Evolutionary conservation across 2,113 vertebrate genomes (phyloP).

Genomic region (Rousettus leschenaultii): DNA sequence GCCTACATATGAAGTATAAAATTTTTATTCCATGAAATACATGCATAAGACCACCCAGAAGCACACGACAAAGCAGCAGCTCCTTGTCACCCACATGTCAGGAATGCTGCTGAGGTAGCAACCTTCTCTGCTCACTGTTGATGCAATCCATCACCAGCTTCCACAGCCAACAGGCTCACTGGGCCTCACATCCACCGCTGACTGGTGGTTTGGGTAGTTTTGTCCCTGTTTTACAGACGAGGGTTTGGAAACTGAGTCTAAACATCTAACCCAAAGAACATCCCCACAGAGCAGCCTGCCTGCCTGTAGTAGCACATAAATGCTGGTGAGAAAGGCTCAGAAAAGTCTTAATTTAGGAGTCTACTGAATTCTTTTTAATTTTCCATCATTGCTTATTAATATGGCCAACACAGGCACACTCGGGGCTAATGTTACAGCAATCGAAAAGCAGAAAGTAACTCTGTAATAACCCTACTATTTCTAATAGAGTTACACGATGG

Average conservation of each 20-base stretch:
- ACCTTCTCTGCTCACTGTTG: rapidly evolving
- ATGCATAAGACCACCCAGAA: background rate
- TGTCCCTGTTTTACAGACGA: background rate
- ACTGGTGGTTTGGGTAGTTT: background rate
- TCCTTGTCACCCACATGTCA: background rate
- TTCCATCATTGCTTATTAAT: constrained; percentile 12
- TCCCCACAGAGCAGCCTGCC: background rate
- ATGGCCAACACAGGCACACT: background rate
- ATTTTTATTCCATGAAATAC: background rate
- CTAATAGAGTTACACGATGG: constrained; percentile 45
- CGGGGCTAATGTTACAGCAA: constrained; percentile 35
- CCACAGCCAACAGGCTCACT: background rate
- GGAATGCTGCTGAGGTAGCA: background rate
- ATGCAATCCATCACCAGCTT: background rate
- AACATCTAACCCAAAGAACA: background rate
- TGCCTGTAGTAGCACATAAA: background rate
- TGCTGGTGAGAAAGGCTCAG: background rate
- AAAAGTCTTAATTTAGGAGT: background rate
- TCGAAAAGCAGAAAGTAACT: constrained; percentile 13
- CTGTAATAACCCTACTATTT: constrained; percentile 42
- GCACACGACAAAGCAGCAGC: background rate
- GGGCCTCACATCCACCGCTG: background rate
- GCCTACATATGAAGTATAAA: background rate
- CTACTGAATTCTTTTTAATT: constrained; percentile 28
- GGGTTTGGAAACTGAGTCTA: background rate